These are phyloP conservation scores for Phalacrocorax pelagicus DNA, from an alignment of 2,113 vertebrate genomes.

Conservation along the genomic window DNA sequence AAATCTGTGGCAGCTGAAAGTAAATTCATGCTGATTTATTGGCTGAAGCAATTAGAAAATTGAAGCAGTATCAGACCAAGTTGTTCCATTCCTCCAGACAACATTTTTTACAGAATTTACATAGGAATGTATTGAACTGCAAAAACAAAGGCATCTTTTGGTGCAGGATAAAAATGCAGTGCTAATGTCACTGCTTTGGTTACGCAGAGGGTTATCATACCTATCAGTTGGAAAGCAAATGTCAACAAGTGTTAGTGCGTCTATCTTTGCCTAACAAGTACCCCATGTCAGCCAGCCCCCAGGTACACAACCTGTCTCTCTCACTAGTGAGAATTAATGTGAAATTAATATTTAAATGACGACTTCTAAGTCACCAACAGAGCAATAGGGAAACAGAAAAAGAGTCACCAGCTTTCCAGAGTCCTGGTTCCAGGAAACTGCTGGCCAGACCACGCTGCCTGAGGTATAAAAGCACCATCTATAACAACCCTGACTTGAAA, in stretches of 20 bases:
- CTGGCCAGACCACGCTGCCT: not conserved
- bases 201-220: not conserved
- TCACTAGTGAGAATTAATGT: not conserved
- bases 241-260: conserved; percentile 17
- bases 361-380: not conserved
- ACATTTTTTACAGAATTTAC: conserved; percentile 19
- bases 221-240: conserved; percentile 14
- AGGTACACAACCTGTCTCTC: not conserved
- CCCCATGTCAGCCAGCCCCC: not conserved
- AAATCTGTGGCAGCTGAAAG: not conserved
- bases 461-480: not conserved
- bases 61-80: not conserved
- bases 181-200: not conserved
- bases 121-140: not conserved
- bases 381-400: not conserved
- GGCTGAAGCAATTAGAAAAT: conserved; percentile 10
- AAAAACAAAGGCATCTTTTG: conserved; percentile 19
- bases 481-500: not conserved
- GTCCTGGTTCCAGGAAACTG: not conserved
- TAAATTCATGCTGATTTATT: not conserved
- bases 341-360: not conserved
- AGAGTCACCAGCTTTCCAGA: not conserved
- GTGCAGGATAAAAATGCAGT: not conserved
- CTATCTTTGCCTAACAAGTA: not conserved
- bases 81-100: not conserved